These are phyloP conservation scores for Grus americana DNA, from an alignment of 2,113 vertebrate genomes.

Conservation along the genomic window DNA sequence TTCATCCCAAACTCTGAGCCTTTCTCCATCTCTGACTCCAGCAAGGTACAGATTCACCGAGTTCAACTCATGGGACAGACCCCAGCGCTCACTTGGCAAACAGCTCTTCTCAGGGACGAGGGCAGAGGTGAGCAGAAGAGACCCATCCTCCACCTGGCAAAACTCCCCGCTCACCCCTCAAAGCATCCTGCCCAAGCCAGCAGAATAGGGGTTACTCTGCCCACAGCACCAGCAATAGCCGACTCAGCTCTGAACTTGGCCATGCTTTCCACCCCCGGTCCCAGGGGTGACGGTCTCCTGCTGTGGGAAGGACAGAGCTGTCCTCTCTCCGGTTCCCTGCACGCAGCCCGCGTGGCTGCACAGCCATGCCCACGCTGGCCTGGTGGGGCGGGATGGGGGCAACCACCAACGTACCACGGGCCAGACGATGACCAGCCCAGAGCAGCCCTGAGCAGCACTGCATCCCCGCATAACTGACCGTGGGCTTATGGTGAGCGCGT, in stretches of 20 bases:
- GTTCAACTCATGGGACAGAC: neutral
- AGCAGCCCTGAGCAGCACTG: neutral
- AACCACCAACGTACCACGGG: fast-evolving
- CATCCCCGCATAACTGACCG: fast-evolving
- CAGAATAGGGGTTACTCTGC: neutral
- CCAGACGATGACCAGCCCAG: fast-evolving
- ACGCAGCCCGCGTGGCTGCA: neutral
- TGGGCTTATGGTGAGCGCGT: fast-evolving
- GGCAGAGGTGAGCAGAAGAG: neutral
- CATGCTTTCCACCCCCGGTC: neutral
- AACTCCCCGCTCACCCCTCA: neutral
- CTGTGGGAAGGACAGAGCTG: no score
- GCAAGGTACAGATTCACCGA: neutral
- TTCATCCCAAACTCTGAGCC: neutral
- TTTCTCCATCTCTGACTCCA: neutral
- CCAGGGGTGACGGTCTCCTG: neutral
- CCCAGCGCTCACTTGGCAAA: neutral
- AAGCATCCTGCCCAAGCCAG: neutral
- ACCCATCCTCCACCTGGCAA: neutral
- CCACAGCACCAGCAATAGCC: neutral
- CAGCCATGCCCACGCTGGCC: neutral
- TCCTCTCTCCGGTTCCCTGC: neutral
- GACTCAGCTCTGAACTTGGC: no score
- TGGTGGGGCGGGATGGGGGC: neutral
- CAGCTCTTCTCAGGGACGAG: neutral